phyloP scores from a whole-genome alignment of 1,140 invertebrate genomes.

The Holcopasites calliopsidis region DNA sequence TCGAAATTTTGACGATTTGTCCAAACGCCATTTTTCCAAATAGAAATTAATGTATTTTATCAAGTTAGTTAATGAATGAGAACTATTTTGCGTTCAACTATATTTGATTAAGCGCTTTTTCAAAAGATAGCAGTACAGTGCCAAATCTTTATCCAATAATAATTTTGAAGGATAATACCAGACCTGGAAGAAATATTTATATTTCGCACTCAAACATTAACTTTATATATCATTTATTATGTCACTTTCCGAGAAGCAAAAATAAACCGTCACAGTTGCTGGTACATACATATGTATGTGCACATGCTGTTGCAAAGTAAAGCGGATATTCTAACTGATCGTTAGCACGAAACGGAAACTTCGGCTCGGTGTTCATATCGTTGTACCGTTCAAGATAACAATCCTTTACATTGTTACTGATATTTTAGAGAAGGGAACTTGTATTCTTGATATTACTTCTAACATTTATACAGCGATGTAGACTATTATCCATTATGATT shows the following conservation, averaged over 20 bases:
- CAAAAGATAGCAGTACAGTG: too few species aligned
- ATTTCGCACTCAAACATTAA: too few species aligned
- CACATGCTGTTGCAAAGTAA: not conserved
- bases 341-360: not conserved
- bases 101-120: too few species aligned
- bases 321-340: slow-evolving; percentile 10
- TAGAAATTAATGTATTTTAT: too few species aligned
- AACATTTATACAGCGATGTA: not conserved
- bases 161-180: too few species aligned
- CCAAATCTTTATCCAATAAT: too few species aligned
- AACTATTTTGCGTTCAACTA: too few species aligned
- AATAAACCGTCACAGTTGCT: too few species aligned
- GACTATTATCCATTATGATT: not conserved
- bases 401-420: not conserved
- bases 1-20: not conserved
- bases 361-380: not conserved
- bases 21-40: not conserved
- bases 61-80: too few species aligned
- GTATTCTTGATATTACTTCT: not conserved
- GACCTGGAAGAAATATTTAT: too few species aligned
- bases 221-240: too few species aligned
- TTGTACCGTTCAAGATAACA: not conserved
- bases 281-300: not conserved
- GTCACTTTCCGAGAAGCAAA: too few species aligned
- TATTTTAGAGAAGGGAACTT: not conserved